A percentile compares a stretch with the other conserved stretches of the same genome.
These are phyloP conservation scores for Clostera curtula DNA, from an alignment of 2,888 invertebrate genomes.

Conservation along the genomic window DNA sequence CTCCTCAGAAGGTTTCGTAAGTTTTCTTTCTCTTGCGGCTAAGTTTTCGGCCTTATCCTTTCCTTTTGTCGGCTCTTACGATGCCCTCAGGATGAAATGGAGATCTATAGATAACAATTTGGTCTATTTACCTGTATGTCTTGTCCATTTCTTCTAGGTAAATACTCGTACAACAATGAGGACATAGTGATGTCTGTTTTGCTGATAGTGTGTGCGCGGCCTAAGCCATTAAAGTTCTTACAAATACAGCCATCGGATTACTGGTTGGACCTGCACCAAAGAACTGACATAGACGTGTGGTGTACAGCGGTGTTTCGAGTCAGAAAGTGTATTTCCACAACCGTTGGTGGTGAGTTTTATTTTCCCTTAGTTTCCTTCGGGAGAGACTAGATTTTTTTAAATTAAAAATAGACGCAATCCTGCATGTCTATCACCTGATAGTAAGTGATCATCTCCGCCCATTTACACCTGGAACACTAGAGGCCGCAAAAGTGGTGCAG, in stretches of 20 bases:
- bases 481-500: no score
- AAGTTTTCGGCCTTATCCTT: no score
- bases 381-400: no score
- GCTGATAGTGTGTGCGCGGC: conserved; percentile 56
- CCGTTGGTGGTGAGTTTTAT: conserved; percentile 43
- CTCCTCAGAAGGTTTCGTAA: no score
- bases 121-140: not conserved
- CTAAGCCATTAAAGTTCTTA: conserved; percentile 48
- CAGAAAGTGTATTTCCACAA: conserved; percentile 60
- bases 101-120: no score
- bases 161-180: conserved; percentile 59
- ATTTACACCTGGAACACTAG: no score
- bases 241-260: conserved; percentile 45
- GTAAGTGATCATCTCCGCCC: no score
- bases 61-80: no score
- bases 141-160: conserved; percentile 34
- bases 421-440: no score
- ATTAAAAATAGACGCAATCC: no score
- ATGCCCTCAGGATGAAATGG: no score
- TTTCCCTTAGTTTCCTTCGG: conserved; percentile 1
- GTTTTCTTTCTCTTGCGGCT: no score
- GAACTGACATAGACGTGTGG: conserved; percentile 51
- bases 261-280: conserved; percentile 55
- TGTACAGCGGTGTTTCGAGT: conserved; percentile 60
- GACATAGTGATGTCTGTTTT: conserved; percentile 59